A percentile compares a stretch with the other conserved stretches of the same genome.
Evolutionary conservation across 23 tunicate genomes (phyloP).

Genomic region (Phallusia fumigata): DNA sequence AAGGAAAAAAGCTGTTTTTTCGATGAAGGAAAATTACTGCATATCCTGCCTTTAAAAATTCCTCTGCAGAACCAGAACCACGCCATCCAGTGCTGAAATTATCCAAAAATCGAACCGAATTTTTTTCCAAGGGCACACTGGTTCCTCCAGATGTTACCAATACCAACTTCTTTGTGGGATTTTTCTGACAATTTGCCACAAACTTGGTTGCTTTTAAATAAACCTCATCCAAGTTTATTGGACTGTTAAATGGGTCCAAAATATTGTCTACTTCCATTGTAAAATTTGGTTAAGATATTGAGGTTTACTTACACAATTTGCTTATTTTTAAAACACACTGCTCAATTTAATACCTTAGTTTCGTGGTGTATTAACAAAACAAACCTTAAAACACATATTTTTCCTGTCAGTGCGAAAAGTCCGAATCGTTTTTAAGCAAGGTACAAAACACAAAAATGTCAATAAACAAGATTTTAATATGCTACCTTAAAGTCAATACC

Average conservation of each 20-base stretch:
- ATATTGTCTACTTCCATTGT: neutral
- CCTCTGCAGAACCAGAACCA: slow-evolving; percentile 84
- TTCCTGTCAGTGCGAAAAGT: too few species aligned
- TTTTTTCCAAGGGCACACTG: slow-evolving; percentile 65
- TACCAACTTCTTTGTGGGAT: slow-evolving; percentile 31
- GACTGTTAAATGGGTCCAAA: neutral
- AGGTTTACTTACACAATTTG: neutral
- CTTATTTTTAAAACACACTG: neutral
- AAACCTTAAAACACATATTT: too few species aligned
- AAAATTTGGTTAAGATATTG: neutral
- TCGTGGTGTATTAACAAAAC: too few species aligned
- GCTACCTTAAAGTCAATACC: too few species aligned
- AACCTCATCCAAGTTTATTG: neutral
- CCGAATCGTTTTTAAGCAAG: too few species aligned
- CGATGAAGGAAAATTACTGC: slow-evolving; percentile 70
- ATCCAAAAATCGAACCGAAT: slow-evolving; percentile 63
- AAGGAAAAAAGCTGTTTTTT: slow-evolving; percentile 59
- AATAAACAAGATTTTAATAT: too few species aligned
- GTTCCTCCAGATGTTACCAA: slow-evolving; percentile 92
- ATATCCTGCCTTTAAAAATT: slow-evolving; percentile 58
- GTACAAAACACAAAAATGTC: too few species aligned
- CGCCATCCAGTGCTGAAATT: slow-evolving; percentile 94
- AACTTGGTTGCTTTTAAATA: neutral
- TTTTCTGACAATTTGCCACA: neutral
- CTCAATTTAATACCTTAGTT: too few species aligned